A percentile compares a stretch with the other conserved stretches of the same genome.
phyloP scores from a whole-genome alignment of 2,113 vertebrate genomes.

The Nettapus auritus region DNA sequence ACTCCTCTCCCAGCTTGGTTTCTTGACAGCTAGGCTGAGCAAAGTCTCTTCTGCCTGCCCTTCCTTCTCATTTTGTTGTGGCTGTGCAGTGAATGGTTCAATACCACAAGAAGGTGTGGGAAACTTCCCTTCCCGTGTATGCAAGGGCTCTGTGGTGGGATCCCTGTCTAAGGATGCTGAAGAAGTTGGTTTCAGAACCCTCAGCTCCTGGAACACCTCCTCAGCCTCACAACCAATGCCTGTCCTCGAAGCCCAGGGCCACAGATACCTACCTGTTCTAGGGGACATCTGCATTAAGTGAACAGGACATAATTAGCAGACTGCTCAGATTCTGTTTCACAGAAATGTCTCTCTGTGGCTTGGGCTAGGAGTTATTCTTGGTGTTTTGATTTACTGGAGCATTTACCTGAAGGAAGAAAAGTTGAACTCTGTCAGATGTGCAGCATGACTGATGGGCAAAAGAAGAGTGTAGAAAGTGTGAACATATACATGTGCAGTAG shows the following conservation, averaged over 20 bases:
- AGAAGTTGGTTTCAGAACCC: not conserved
- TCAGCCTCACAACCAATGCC: not conserved
- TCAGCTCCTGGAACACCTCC: not conserved
- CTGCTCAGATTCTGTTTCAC: not conserved
- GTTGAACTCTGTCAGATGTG: fast-evolving
- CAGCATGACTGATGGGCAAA: not conserved
- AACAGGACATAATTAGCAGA: not conserved
- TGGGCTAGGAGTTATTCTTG: not conserved
- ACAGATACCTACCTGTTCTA: not conserved
- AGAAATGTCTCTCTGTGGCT: not conserved
- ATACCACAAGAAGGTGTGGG: not conserved
- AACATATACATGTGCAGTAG: not conserved
- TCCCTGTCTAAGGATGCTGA: not conserved
- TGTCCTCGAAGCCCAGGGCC: not conserved
- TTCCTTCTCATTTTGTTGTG: not conserved
- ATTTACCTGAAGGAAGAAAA: not conserved
- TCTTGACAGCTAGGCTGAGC: not conserved
- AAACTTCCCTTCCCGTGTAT: not conserved
- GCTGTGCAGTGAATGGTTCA: not conserved
- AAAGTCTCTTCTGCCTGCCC: not conserved
- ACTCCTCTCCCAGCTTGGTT: not conserved
- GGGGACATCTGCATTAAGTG: not conserved
- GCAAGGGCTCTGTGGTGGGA: not conserved
- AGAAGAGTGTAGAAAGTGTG: not conserved
- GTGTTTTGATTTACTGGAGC: not conserved